Evolutionary conservation across 2,113 vertebrate species (phyloP), one percentile per base, ranked within the genome.

Genomic region (Pipa parva): DNA sequence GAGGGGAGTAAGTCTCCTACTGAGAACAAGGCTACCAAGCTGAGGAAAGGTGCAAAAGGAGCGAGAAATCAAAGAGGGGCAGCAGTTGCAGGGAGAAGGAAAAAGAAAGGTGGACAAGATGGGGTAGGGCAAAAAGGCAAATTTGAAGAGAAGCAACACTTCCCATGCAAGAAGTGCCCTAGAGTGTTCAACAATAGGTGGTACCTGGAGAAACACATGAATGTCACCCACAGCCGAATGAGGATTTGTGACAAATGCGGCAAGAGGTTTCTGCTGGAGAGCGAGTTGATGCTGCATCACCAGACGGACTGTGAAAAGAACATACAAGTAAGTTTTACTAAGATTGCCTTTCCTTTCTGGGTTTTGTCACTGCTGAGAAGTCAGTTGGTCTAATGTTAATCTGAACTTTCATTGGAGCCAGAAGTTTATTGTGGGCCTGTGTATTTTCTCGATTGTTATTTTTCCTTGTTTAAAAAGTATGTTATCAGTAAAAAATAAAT

Each of bases 131-230:
- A 92, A 78, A 95, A 94, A 76, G 94, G 92, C 58, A 92, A 95
- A 76, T 85, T 97, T 72, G 96, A 97, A 76, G 96, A 97, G 78
- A 97, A 94, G 75, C 95, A 95, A 63, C 91, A 95, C 63, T 96
- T 92, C 54, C 88, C 92, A 0, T 98, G 96, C 76, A 95, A 96
- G 82, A 98, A 95, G 67, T 98, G 96, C 29, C 94, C 95, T 0
- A 88, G 95, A 0, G 83, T 98, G 45, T 97, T 98, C 82, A 97
- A 98, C 87, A 98, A 97, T 82, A 92, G 94, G 77, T 97, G 95
- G 95, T 98, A 97, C 80, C 84, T 98, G 88, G 94, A 97, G 71
- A 97, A 98, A 55, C 96, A 98, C 89, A 95, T 97, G 90, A 98
- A 93, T 0, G 95, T 97, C 81, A 96, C 95, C 0, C 96, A 98